Conservation (phyloP, 2,113 vertebrate genomes). For the Pelvicachromis taeniatus region DNA sequence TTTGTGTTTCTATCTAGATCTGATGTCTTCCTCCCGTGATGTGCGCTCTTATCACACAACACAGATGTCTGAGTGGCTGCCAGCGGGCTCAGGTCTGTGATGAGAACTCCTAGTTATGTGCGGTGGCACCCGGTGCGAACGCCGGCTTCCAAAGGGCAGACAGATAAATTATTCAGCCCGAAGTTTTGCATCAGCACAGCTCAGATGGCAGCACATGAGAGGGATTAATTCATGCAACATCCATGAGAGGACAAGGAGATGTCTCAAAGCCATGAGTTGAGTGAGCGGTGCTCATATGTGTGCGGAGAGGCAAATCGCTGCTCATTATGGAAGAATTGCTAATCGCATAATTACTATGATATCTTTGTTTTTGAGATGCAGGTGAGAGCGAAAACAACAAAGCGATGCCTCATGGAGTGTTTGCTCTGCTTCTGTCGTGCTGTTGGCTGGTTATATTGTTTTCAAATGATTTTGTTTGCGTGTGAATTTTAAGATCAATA, state of each 20-base stretch:
- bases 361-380: not conserved
- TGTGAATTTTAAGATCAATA: constrained; percentile 7
- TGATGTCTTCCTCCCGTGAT: constrained; percentile 36
- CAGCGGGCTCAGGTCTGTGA: constrained; percentile 47
- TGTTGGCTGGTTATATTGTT: not conserved
- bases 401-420: not conserved
- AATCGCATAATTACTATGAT: not conserved
- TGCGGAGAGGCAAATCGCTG: constrained; percentile 3
- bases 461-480: not conserved
- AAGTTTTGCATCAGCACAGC: constrained; percentile 60
- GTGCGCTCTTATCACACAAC: constrained; percentile 50
- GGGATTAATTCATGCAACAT: constrained; percentile 57
- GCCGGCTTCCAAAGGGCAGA: constrained; percentile 53
- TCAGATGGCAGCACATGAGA: constrained; percentile 65
- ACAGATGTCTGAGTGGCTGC: constrained; percentile 61
- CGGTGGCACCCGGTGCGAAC: constrained; percentile 33
- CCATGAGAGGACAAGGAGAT: constrained; percentile 22
- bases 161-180: constrained; percentile 64
- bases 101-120: constrained; percentile 48
- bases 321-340: constrained; percentile 10
- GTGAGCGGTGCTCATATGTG: constrained; percentile 9
- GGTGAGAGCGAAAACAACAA: not conserved
- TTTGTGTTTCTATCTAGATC: constrained; percentile 18
- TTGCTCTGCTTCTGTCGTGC: not conserved
- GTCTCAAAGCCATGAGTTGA: constrained; percentile 26